Evolutionary conservation across 2,888 invertebrate genomes (phyloP), one percentile per base, ranked within the genome.

Genomic region (Andrena bucephala): DNA sequence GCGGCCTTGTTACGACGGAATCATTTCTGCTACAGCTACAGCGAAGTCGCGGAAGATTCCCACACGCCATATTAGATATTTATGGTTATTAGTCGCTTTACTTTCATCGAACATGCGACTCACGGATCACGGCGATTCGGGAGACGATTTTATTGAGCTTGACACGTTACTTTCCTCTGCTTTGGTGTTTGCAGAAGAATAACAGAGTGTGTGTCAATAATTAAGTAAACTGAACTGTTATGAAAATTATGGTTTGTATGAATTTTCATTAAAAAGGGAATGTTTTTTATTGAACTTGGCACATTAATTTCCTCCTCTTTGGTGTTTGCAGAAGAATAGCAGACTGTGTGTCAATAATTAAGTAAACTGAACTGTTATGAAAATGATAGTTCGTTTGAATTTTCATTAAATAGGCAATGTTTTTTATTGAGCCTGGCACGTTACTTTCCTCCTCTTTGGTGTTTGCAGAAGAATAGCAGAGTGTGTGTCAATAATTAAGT

Each of bases 241-340:
- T 27, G 20, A n/a, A 59, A 29, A 20, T 36, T 2, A n/a, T 10
- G n/a, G 10, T 29, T 16, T 13, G 31, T 6, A 59, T 16, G 10
- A 50, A 69, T 8, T 16, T 6, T 31, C 42, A 71, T 77, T 60
- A 66, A 71, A 20, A 20, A 20, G 20, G 20, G 20, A 20, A 20
- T 20, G 0, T 20, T 20, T 57, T 20, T 57, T 24, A 24, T 13
- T 24, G 8, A 4, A 1, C 13, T 24, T 8, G 20, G 7, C n/a
- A 8, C 8, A 20, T 52, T 52, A 20, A 8, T 20, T 20, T 52
- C 20, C 20, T 57, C 1, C 10, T 1, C 24, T 13, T 57, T 57
- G 52, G 8, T 7, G 7, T 57, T 57, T 27, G 8, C 10, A 4
- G 24, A 57, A 57, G 13, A 57, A 10, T 13, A 24, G 2, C 13